These are phyloP conservation scores for Terrapene triunguis DNA, from an alignment of 2,113 vertebrate species.

Conservation along the genomic window DNA sequence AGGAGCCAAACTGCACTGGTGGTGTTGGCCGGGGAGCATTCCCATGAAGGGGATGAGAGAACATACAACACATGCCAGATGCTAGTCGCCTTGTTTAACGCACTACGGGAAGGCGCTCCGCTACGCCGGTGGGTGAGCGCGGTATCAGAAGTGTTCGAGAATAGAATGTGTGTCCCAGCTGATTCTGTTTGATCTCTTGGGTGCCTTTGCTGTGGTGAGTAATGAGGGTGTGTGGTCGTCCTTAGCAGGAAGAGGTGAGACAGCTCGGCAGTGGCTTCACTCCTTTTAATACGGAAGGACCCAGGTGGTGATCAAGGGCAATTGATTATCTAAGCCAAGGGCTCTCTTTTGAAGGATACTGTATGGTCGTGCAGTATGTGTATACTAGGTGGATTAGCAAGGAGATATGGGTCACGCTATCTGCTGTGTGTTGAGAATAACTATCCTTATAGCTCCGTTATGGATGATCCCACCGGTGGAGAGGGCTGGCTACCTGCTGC, in stretches of 20 bases:
- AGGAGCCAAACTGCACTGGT: not conserved
- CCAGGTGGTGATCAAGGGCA: not conserved
- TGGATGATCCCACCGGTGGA: not conserved
- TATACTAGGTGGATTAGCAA: not conserved
- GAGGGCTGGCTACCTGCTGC: not conserved
- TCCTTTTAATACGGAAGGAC: not conserved
- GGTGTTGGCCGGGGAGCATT: not conserved
- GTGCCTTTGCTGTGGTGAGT: not conserved
- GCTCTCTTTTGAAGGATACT: not conserved
- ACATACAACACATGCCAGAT: not conserved
- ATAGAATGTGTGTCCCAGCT: not conserved
- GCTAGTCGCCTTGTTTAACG: not conserved
- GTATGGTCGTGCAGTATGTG: not conserved
- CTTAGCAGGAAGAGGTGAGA: not conserved
- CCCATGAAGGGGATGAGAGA: not conserved
- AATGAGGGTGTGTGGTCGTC: not conserved
- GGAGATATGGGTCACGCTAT: not conserved
- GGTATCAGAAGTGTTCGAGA: not conserved
- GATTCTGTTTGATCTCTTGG: not conserved
- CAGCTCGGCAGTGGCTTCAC: not conserved
- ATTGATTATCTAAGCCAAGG: not conserved
- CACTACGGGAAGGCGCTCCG: no score
- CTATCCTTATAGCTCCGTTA: not conserved
- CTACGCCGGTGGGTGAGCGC: not conserved
- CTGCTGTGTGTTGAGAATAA: not conserved